phyloP scores from a whole-genome alignment of 1,140 invertebrate species.

The Heliconius hewitsoni region DNA sequence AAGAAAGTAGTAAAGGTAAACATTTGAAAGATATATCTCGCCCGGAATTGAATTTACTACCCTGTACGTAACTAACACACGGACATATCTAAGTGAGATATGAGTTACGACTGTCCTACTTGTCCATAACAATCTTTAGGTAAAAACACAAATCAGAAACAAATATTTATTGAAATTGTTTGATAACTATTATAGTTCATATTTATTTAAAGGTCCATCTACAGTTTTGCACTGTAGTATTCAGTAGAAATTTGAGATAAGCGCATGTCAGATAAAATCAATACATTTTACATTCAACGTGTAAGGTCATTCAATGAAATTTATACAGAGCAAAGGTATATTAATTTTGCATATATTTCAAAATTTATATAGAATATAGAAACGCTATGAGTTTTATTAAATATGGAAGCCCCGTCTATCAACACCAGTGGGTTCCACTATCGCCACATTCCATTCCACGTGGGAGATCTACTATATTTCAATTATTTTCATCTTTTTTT shows the following conservation, averaged over 20 bases:
- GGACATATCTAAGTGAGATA: background rate
- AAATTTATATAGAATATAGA: background rate
- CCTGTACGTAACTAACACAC: background rate
- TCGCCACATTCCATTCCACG: too few species aligned
- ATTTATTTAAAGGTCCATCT: background rate
- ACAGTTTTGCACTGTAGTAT: background rate
- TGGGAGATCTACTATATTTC: too few species aligned
- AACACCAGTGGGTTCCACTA: too few species aligned
- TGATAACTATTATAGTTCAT: background rate
- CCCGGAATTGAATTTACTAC: background rate
- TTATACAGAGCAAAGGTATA: background rate
- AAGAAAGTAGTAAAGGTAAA: background rate
- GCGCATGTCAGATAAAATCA: constrained; percentile 24
- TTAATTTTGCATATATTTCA: background rate
- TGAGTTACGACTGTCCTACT: too few species aligned
- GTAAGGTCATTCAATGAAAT: constrained; percentile 1
- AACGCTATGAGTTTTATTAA: background rate
- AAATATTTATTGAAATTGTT: background rate
- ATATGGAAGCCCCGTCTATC: background rate
- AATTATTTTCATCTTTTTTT: too few species aligned
- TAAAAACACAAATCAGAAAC: background rate
- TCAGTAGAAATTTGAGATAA: background rate
- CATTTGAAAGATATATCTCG: background rate
- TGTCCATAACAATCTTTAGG: background rate
- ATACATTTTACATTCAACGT: constrained; percentile 3